These are phyloP conservation scores for Siniperca undulata DNA, from an alignment of 2,797 vertebrate species.

Conservation along the genomic window DNA sequence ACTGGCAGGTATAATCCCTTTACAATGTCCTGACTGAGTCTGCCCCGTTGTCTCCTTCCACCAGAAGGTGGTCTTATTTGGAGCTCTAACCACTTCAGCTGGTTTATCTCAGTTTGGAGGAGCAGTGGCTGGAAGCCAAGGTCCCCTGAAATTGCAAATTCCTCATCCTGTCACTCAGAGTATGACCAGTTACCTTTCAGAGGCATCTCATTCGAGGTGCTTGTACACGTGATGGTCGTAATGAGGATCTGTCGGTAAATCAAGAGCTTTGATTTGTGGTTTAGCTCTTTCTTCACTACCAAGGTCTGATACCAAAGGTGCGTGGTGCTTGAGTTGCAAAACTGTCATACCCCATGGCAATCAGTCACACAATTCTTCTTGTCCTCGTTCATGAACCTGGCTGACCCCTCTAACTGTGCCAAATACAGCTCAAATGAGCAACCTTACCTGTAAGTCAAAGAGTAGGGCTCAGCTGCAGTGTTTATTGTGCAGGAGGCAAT, in stretches of 20 bases:
- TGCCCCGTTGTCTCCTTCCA: constrained; percentile 17
- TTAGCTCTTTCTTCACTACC: constrained; percentile 31
- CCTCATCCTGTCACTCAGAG: constrained; percentile 61
- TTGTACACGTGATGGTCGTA: constrained; percentile 44
- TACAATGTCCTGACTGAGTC: constrained; percentile 2
- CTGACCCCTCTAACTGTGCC: constrained; percentile 31
- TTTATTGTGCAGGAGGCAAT: neutral
- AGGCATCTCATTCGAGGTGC: constrained; percentile 47
- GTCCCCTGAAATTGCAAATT: constrained; percentile 63
- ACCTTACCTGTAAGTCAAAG: constrained; percentile 20
- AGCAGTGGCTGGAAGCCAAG: constrained; percentile 51
- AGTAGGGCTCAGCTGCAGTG: constrained; percentile 13
- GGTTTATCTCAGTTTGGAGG: constrained; percentile 33
- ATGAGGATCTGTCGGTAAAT: constrained; percentile 52
- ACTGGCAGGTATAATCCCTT: constrained; percentile 5
- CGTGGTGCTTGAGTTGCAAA: constrained; percentile 47
- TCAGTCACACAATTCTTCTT: constrained; percentile 36
- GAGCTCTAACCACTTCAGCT: constrained; percentile 24
- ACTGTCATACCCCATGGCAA: constrained; percentile 18
- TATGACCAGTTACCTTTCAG: constrained; percentile 41
- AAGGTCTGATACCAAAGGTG: constrained; percentile 47
- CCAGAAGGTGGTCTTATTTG: constrained; percentile 12
- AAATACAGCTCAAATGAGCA: constrained; percentile 28
- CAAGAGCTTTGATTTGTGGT: constrained; percentile 57
- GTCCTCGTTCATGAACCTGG: constrained; percentile 18